A percentile compares a stretch with the other conserved stretches of the same genome.
Evolutionary conservation across 2,797 vertebrate species (phyloP).

Genomic region (Acanthiza pusilla): DNA sequence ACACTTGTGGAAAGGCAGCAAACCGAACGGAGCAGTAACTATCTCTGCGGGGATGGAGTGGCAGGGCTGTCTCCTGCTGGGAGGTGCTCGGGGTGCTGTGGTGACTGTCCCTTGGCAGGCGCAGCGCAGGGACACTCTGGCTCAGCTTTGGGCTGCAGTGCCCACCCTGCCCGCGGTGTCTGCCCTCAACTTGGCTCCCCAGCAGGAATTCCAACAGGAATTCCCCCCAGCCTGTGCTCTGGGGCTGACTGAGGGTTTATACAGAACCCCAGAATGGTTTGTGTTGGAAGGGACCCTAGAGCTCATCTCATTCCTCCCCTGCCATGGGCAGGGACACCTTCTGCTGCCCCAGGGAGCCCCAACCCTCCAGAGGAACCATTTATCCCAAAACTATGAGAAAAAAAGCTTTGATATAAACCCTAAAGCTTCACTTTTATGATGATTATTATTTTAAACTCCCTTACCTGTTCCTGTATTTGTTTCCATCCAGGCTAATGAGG

Average conservation of each 20-base stretch:
- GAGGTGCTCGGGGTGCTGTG: accelerated
- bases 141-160: background rate
- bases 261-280: background rate
- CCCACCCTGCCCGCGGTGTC: background rate
- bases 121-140: accelerated
- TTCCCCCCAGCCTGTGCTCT: background rate
- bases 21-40: accelerated
- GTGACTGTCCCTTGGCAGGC: accelerated
- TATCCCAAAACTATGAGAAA: background rate
- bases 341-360: background rate
- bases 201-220: background rate
- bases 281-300: background rate
- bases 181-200: background rate
- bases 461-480: background rate
- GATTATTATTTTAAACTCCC: background rate
- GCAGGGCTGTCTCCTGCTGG: background rate
- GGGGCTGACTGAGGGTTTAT: background rate
- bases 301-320: background rate
- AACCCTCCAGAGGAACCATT: background rate
- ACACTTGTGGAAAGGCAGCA: background rate
- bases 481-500: slow-evolving; percentile 1
- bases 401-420: background rate
- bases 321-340: background rate
- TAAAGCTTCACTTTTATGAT: background rate
- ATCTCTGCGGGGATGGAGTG: accelerated